Evolutionary conservation across 2,888 invertebrate genomes (phyloP).

Genomic region (Eilema griseolum): DNA sequence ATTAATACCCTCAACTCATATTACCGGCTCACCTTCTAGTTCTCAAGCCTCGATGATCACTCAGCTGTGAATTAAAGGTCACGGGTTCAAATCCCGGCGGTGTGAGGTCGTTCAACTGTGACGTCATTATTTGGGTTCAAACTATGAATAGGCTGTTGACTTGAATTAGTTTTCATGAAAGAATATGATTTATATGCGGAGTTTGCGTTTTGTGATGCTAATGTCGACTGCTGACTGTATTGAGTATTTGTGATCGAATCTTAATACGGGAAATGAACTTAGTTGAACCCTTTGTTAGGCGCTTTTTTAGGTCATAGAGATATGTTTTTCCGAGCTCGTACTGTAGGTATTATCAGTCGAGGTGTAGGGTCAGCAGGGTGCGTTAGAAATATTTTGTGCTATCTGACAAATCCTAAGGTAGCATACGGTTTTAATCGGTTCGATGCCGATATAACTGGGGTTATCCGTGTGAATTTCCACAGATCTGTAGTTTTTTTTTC

Average conservation of each 20-base stretch:
- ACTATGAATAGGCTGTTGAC: slow-evolving; percentile 46
- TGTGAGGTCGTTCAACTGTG: slow-evolving; percentile 63
- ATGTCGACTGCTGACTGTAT: background rate
- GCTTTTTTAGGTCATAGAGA: no score
- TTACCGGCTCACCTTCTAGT: slow-evolving; percentile 25
- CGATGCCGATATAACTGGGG: no score
- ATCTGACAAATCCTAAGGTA: no score
- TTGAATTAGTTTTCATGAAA: slow-evolving; percentile 11
- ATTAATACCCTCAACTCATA: background rate
- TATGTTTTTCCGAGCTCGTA: no score
- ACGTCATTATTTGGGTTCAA: slow-evolving; percentile 64
- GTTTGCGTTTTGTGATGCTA: background rate
- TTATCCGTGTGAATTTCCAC: no score
- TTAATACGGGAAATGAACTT: background rate
- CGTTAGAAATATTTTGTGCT: no score
- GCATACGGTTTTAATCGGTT: no score
- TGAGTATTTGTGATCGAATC: background rate
- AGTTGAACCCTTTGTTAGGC: background rate
- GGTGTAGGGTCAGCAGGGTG: no score
- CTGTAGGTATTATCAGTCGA: no score
- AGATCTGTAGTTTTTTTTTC: no score
- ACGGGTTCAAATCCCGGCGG: slow-evolving; percentile 64
- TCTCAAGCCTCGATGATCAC: slow-evolving; percentile 48
- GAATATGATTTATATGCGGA: background rate
- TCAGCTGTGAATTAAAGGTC: slow-evolving; percentile 68